Base-by-base conservation (phyloP, 2,113 vertebrate species). In the Neotragus pygmaeus region DNA sequence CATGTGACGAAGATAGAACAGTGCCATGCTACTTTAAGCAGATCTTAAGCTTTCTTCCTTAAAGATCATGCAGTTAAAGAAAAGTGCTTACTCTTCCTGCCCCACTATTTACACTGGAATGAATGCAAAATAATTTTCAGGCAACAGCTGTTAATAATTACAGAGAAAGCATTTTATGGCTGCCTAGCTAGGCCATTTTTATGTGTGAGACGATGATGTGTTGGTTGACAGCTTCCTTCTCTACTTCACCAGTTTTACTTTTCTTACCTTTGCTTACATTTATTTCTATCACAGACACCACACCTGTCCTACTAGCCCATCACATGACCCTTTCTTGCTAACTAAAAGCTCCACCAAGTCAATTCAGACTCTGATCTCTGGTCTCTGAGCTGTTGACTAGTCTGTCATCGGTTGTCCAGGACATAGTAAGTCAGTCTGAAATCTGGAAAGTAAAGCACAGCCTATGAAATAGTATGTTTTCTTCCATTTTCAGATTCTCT, bases 111-210 rank as follows among this genome's bases (percentile, higher is more conserved):
- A 96, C 81, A 83, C 0, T 58, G 97, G 81, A 96, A 92, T 73
- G 82, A 75, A 8, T 43, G 49, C 78, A 90, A 90, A 94, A 95
- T 96, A 97, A 85, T 60, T 91, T 82, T 88, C 87, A 77, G n/a
- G n/a, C 6, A 3, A 82, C 83, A 90, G 92, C 58, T 87, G 89
- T 97, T 97, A 96, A 96, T 96, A 94, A 97, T 97, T 95, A 98
- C 12, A 30, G 84, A 62, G 78, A 93, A 60, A 94, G 80, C 57
- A 77, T 60, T 77, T 93, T 58, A 73, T 78, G 78, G 28, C 70
- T 88, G 45, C 83, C 95, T 94, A 96, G 85, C 45, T 95, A 7
- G 66, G 94, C 90, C 78, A 95, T 92, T 94, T 3, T 88, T 94
- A 36, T 91, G 91, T 96, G 73, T 14, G 36, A 60, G 66, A 28